phyloP scores from a whole-genome alignment of 2,113 vertebrate species.

The Amazona vittata region DNA sequence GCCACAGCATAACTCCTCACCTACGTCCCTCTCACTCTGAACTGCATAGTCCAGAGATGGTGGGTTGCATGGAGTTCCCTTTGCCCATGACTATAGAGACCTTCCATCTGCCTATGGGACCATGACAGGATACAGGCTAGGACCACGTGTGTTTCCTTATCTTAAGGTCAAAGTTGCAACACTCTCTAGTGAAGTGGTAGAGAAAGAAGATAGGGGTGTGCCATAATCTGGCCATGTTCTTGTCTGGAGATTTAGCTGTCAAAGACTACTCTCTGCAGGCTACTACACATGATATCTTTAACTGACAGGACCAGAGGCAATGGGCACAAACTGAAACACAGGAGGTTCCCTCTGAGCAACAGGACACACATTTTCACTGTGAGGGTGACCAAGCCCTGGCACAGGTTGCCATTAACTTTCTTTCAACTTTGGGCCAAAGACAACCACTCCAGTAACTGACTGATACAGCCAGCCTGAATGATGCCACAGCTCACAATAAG shows the following conservation, averaged over 20 bases:
- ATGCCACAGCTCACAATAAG: neutral
- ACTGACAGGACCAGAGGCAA: neutral
- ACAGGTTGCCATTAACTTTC: neutral
- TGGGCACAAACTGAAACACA: neutral
- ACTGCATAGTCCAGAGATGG: neutral
- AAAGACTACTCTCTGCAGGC: neutral
- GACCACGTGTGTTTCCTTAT: neutral
- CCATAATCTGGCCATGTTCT: accelerated
- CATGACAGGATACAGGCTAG: neutral
- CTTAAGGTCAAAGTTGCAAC: neutral
- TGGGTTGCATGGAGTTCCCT: neutral
- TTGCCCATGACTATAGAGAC: neutral
- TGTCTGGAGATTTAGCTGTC: neutral
- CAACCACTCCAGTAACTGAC: neutral
- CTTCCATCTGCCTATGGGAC: neutral
- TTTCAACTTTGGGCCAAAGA: neutral
- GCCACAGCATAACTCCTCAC: neutral
- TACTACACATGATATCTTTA: neutral
- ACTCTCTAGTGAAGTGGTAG: neutral
- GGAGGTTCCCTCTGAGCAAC: neutral
- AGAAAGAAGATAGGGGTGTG: accelerated
- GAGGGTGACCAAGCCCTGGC: neutral
- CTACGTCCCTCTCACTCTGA: neutral
- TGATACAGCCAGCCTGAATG: neutral
- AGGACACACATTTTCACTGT: neutral